phyloP scores from a whole-genome alignment of 2,888 invertebrate genomes.

The Yponomeuta sedellus region DNA sequence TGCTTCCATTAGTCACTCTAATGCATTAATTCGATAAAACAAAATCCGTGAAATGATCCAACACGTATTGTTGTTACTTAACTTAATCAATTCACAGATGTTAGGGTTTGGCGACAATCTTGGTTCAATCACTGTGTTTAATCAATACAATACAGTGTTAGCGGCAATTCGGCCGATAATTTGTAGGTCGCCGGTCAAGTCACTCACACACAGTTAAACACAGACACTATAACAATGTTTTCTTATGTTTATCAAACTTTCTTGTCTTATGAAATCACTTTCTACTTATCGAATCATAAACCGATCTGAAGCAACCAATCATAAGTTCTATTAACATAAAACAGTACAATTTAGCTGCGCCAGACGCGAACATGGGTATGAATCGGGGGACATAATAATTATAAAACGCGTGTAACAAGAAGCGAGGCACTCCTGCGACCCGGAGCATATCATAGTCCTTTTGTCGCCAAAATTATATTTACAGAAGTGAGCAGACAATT shows the following conservation, averaged over 20 bases:
- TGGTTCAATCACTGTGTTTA: background rate
- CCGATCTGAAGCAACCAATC: background rate
- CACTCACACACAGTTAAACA: too few species aligned
- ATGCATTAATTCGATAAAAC: slow-evolving; percentile 61
- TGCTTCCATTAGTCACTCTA: slow-evolving; percentile 72
- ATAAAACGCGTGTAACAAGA: slow-evolving; percentile 58
- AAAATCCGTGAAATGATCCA: slow-evolving; percentile 34
- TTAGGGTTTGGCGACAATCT: background rate
- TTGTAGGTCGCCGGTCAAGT: too few species aligned
- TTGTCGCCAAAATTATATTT: slow-evolving; percentile 76
- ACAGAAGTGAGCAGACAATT: slow-evolving; percentile 77
- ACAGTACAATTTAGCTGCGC: background rate
- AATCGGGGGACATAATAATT: slow-evolving; percentile 39
- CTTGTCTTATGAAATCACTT: too few species aligned
- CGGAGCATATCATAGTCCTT: slow-evolving; percentile 72
- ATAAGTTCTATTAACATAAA: background rate
- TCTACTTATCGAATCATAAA: background rate
- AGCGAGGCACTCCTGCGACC: slow-evolving; percentile 55
- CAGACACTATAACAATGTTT: too few species aligned
- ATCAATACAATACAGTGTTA: too few species aligned
- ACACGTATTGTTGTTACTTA: background rate
- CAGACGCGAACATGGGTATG: background rate
- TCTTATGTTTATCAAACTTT: too few species aligned
- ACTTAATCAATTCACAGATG: slow-evolving; percentile 7
- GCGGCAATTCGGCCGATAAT: too few species aligned